phyloP scores from a whole-genome alignment of 2,113 vertebrate genomes.

The Pygoscelis antarcticus region DNA sequence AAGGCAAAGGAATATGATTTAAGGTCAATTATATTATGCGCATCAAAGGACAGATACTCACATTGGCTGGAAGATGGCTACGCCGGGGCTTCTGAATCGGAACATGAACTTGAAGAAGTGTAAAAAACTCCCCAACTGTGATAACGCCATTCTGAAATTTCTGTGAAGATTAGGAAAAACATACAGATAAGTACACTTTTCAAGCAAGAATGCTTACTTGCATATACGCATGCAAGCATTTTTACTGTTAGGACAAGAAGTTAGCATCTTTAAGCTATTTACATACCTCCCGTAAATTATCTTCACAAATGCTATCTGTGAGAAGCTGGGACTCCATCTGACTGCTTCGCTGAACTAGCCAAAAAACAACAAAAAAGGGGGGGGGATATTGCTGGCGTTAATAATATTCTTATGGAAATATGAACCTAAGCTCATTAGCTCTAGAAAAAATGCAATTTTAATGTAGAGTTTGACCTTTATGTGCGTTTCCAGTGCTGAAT shows the following conservation, averaged over 20 bases:
- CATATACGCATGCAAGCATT: background rate
- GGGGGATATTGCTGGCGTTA: background rate
- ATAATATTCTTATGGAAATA: background rate
- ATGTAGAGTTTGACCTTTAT: background rate
- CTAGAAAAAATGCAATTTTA: background rate
- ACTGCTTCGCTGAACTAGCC: slow-evolving; percentile 81
- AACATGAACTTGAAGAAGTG: slow-evolving; percentile 85
- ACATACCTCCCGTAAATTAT: slow-evolving; percentile 81
- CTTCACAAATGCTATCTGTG: slow-evolving; percentile 72
- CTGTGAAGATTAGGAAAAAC: slow-evolving; percentile 64
- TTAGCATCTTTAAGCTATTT: background rate
- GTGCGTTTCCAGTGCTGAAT: background rate
- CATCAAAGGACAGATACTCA: slow-evolving; percentile 55
- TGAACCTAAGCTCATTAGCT: background rate
- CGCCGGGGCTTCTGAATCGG: slow-evolving; percentile 88
- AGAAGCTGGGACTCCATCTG: slow-evolving; percentile 85
- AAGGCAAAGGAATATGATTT: background rate
- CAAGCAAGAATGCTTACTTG: background rate
- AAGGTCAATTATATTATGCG: background rate
- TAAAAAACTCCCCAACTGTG: slow-evolving; percentile 89
- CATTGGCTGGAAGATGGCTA: slow-evolving; percentile 83
- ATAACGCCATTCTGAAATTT: slow-evolving; percentile 86
- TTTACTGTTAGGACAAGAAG: background rate
- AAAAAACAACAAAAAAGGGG: background rate
- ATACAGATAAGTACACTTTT: background rate